These are phyloP conservation scores for Lasiurus cinereus DNA, from an alignment of 2,113 vertebrate genomes.

Conservation along the genomic window DNA sequence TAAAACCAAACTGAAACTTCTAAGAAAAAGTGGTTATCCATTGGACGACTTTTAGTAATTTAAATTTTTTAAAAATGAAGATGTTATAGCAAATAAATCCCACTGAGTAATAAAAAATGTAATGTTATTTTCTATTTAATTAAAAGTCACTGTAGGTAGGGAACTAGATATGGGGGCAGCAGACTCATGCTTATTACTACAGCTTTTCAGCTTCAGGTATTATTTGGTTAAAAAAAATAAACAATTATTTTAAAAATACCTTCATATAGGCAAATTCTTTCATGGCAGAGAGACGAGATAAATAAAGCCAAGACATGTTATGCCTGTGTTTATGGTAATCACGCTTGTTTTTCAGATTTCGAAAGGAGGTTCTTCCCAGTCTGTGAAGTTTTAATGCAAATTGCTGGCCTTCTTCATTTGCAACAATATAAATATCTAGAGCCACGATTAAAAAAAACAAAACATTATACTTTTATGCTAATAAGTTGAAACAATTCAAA, in stretches of 20 bases:
- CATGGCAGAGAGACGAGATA: conserved; percentile 98
- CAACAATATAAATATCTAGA: conserved; percentile 98
- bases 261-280: conserved; percentile 99
- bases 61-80: not conserved
- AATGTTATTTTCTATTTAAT: conserved; percentile 27
- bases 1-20: not conserved
- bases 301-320: conserved; percentile 98
- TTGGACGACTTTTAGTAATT: not conserved
- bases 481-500: conserved; percentile 35
- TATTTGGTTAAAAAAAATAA: conserved; percentile 36
- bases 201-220: not conserved
- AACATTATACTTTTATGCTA: not conserved
- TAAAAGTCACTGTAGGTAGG: not conserved
- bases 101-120: not conserved
- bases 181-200: not conserved
- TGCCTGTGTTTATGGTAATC: conserved; percentile 97
- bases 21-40: not conserved
- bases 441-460: conserved; percentile 52
- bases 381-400: conserved; percentile 96
- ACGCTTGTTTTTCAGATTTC: conserved; percentile 97
- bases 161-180: not conserved
- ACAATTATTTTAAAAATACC: conserved; percentile 86
- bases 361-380: conserved; percentile 96
- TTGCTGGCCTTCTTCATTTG: conserved; percentile 92
- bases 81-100: not conserved